Evolutionary conservation across 2,888 invertebrate genomes (phyloP).

Genomic region (Dinocampus coccinellae): DNA sequence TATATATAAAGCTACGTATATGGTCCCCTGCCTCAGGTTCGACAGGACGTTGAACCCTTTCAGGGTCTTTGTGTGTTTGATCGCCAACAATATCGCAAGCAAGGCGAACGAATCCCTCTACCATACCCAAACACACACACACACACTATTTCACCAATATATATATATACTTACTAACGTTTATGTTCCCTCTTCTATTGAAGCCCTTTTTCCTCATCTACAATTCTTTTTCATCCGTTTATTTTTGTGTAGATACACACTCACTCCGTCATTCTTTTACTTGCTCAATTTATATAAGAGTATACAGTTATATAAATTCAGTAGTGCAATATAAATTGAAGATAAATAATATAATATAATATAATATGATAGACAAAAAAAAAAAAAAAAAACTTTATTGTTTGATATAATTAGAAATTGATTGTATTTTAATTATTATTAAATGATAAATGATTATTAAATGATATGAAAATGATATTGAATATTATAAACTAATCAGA

Average conservation of each 20-base stretch:
- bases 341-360: no score
- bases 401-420: no score
- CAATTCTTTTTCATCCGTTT: slow-evolving; percentile 8
- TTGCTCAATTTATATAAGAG: neutral
- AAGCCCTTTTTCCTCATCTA: slow-evolving; percentile 1
- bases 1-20: neutral
- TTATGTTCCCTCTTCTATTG: neutral
- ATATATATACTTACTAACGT: neutral
- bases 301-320: neutral
- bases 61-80: slow-evolving; percentile 11
- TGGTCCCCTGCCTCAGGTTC: slow-evolving; percentile 1
- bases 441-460: no score
- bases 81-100: slow-evolving; percentile 3
- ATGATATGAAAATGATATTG: no score
- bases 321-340: no score
- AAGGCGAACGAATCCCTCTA: slow-evolving; percentile 3
- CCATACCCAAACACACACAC: neutral
- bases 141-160: neutral
- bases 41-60: slow-evolving; percentile 8
- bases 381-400: no score
- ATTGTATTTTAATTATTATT: no score
- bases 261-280: no score
- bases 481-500: no score
- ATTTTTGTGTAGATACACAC: no score
- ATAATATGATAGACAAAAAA: no score